phyloP scores from a whole-genome alignment of 30 jellyfish, hydroid and myxozoan species.

The Haliclystus octoradiatus region DNA sequence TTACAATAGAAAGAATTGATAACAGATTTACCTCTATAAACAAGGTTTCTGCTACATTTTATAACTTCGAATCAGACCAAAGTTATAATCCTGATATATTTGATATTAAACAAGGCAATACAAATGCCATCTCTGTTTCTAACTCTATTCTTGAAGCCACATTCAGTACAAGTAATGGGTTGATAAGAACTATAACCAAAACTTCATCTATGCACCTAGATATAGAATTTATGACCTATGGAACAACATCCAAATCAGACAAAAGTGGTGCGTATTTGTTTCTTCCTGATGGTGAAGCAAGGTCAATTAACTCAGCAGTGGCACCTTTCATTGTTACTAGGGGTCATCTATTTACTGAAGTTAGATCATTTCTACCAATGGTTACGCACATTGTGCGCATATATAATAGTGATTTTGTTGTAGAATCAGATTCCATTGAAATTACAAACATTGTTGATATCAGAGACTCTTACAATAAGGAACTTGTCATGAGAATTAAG shows the following conservation, averaged over 20 bases:
- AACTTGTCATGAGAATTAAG: conserved; percentile 81
- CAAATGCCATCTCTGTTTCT: no score
- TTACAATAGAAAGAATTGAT: no score
- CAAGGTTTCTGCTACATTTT: no score
- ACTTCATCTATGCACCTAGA: no score
- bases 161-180: no score
- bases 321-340: conserved; percentile 55
- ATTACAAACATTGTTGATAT: conserved; percentile 65
- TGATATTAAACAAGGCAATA: no score
- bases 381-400: conserved; percentile 39
- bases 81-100: no score
- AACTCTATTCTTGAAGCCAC: no score
- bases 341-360: conserved; percentile 55
- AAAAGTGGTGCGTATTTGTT: conserved; percentile 90
- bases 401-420: conserved; percentile 65
- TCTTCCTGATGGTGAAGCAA: conserved; percentile 81
- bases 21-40: no score
- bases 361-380: conserved; percentile 29
- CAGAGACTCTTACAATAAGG: conserved; percentile 70
- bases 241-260: conserved; percentile 59
- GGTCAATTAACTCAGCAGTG: conserved; percentile 9
- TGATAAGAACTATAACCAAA: no score
- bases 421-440: conserved; percentile 70
- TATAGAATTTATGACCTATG: conserved; percentile 63
- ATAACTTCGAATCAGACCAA: no score